Evolutionary conservation across 2,113 vertebrate species (phyloP).

Genomic region (Corythornis madagascariensis): DNA sequence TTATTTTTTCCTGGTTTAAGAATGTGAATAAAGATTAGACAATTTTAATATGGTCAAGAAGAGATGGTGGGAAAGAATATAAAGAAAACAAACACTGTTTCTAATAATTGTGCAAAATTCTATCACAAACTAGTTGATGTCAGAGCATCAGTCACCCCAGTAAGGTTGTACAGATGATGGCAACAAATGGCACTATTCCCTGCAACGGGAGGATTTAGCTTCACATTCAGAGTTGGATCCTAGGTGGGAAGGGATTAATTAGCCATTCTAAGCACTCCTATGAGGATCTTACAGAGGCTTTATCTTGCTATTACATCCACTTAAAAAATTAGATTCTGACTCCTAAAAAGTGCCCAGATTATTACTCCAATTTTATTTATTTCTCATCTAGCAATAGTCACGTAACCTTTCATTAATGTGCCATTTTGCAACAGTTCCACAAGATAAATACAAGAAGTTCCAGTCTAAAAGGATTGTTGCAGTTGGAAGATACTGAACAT

Average conservation of each 20-base stretch:
- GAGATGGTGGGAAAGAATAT: not conserved
- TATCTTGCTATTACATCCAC: not conserved
- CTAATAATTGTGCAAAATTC: not conserved
- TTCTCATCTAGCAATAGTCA: not conserved
- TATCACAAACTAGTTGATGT: not conserved
- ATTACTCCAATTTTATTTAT: not conserved
- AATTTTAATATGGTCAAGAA: not conserved
- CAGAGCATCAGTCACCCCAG: not conserved
- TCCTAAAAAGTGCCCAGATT: not conserved
- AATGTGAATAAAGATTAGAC: not conserved
- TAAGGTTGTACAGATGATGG: not conserved
- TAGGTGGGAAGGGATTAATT: not conserved
- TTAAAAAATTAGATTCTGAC: not conserved
- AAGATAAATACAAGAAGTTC: not conserved
- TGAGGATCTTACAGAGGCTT: not conserved
- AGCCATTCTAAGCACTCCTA: not conserved
- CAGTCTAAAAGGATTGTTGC: not conserved
- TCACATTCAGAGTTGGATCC: not conserved
- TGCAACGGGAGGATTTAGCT: not conserved
- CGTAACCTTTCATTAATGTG: rapidly evolving
- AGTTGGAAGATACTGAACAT: not conserved
- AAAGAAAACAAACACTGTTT: not conserved
- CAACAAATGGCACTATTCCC: not conserved
- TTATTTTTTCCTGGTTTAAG: not conserved
- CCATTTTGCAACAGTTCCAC: not conserved